phyloP scores from a whole-genome alignment of 2,113 vertebrate genomes.

The Aythya baeri region DNA sequence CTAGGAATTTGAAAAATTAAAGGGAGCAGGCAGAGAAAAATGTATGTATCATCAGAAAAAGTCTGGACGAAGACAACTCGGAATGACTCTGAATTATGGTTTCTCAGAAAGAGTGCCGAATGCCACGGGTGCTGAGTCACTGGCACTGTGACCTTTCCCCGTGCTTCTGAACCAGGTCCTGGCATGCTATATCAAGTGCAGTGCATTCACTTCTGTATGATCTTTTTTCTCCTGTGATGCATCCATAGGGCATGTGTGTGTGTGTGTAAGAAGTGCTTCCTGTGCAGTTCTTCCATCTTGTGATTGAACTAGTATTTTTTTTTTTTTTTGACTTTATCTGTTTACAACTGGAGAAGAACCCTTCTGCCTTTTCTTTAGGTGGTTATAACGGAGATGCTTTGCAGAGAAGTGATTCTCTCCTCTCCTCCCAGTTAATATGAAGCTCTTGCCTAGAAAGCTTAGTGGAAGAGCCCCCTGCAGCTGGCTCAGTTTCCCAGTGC shows the following conservation, averaged over 20 bases:
- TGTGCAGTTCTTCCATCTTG: background rate
- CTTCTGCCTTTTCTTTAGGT: background rate
- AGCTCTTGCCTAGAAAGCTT: background rate
- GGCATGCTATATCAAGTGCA: background rate
- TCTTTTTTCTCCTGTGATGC: background rate
- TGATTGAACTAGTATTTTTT: background rate
- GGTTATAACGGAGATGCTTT: background rate
- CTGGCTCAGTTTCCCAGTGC: background rate
- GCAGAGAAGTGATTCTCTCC: background rate
- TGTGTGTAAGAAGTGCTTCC: background rate
- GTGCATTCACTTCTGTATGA: background rate
- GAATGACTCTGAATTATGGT: background rate
- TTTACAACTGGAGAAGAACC: background rate
- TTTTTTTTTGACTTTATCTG: background rate
- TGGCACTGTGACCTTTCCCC: background rate
- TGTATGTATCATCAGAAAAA: background rate
- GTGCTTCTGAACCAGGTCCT: background rate
- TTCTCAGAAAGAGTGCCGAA: background rate
- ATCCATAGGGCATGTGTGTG: background rate
- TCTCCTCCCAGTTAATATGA: background rate
- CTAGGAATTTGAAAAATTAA: background rate
- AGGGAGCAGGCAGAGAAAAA: constrained; percentile 9
- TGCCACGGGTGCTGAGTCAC: background rate
- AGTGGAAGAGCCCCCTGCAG: background rate
- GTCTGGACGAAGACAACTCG: background rate